Base-by-base conservation (phyloP, 2,888 invertebrate species). In the Rotaria socialis region DNA sequence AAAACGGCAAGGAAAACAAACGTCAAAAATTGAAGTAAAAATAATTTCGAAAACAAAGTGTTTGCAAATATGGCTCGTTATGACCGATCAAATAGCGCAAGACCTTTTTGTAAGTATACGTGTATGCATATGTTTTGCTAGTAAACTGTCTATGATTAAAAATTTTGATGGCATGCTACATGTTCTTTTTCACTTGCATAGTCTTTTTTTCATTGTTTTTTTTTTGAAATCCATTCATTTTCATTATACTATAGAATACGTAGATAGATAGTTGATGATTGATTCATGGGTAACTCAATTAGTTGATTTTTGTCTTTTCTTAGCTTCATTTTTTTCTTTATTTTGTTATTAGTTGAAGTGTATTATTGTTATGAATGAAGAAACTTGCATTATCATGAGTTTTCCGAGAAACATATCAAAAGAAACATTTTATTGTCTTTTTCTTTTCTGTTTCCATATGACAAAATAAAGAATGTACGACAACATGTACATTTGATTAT, bases 31-130 rank as follows among this genome's bases (percentile, higher is more conserved):
- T 11, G 19, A 80, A 47, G 75, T 47, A 14, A 24, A 47, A 80
- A 22, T 43, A 47, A 22, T 43, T 47, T 7, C 27, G 35, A 67
- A 8, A 56, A 2, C 22, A 67, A 27, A 35, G 4, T 35, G 10
- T 67, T 67, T 10, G 35, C 14, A 27, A 24, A 43, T 47, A 80
- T 80, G 80, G 47, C 80, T 80, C 80, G 80, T 80, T 41, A 0
- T 47, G 14, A 14, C 7, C 43, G 80, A n/a, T 80, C 80, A 11
- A 80, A 47, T n/a, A 80, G 80, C n/a, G 14, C 80, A 24, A 80
- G 80, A 47, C 80, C 80, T n/a, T 80, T 80, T 80, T 80, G 80
- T 80, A 80, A 80, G 80, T 80, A 47, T 24, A 8, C 16, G 2
- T 43, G 22, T 14, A 10, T 3, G 8, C 27, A 27, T 67, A 14